These are phyloP conservation scores for Edolisoma coerulescens DNA, from an alignment of 2,113 vertebrate species.

Conservation along the genomic window DNA sequence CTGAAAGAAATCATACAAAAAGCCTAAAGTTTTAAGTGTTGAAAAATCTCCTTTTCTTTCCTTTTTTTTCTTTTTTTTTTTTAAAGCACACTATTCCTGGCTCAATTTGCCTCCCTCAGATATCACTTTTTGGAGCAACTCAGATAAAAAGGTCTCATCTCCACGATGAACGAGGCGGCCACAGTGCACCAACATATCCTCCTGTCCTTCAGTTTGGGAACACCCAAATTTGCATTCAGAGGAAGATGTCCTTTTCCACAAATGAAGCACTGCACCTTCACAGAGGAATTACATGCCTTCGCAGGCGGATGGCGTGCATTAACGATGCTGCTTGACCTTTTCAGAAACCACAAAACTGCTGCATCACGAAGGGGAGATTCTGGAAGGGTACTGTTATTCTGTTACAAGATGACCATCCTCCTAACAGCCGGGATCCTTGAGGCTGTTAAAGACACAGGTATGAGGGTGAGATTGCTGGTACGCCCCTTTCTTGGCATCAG, in stretches of 20 bases:
- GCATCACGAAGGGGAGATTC: neutral
- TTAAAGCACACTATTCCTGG: neutral
- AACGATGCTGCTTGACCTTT: neutral
- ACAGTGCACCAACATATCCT: neutral
- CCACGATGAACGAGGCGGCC: neutral
- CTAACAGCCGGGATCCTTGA: neutral
- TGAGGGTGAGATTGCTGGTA: neutral
- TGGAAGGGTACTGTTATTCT: neutral
- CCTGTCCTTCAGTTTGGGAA: neutral
- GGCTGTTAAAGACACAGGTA: neutral
- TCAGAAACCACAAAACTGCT: neutral
- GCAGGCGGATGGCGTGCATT: neutral
- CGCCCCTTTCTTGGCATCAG: neutral
- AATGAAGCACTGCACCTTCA: neutral
- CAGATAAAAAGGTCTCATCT: neutral
- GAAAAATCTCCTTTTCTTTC: neutral
- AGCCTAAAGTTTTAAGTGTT: neutral
- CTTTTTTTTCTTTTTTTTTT: neutral
- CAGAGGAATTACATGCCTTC: neutral
- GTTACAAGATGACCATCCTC: neutral
- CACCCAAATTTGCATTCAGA: neutral
- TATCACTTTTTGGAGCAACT: neutral
- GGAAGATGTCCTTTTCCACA: neutral
- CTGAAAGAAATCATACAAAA: slow-evolving; percentile 23
- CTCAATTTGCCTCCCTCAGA: neutral